These are phyloP conservation scores for Proteles cristata DNA, from an alignment of 2,113 vertebrate species.

Conservation along the genomic window DNA sequence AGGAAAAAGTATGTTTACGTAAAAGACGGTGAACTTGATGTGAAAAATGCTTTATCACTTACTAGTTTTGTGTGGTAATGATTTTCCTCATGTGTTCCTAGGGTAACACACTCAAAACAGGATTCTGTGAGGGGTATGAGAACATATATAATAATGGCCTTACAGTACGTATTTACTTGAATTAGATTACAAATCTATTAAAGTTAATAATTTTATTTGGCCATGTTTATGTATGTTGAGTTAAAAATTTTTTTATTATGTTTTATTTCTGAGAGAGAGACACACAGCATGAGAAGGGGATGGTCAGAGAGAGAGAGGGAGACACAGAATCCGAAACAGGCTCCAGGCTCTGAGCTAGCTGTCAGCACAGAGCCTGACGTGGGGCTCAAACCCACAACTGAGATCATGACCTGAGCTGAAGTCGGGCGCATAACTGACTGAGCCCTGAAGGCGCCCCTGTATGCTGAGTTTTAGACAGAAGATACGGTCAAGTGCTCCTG, in stretches of 20 bases:
- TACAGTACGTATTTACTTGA: neutral
- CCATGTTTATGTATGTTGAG: neutral
- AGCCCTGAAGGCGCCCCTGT: too few species aligned
- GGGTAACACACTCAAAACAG: neutral
- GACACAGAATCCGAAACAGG: too few species aligned
- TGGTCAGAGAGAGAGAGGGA: too few species aligned
- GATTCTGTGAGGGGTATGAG: neutral
- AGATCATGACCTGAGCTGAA: too few species aligned
- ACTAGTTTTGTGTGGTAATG: neutral
- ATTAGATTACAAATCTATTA: neutral
- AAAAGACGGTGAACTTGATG: neutral
- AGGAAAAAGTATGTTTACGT: neutral
- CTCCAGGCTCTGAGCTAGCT: too few species aligned
- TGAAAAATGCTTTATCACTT: neutral
- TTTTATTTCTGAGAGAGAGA: too few species aligned
- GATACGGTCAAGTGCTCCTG: neutral
- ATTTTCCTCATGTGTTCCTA: neutral
- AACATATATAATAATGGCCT: neutral
- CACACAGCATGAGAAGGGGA: too few species aligned
- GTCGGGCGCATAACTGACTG: too few species aligned
- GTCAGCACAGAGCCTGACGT: too few species aligned
- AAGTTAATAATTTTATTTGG: neutral
- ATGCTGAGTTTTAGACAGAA: neutral
- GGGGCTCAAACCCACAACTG: too few species aligned
- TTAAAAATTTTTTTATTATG: neutral